Evolutionary conservation across 1,140 invertebrate genomes (phyloP).

Genomic region (Drosophila guanche): DNA sequence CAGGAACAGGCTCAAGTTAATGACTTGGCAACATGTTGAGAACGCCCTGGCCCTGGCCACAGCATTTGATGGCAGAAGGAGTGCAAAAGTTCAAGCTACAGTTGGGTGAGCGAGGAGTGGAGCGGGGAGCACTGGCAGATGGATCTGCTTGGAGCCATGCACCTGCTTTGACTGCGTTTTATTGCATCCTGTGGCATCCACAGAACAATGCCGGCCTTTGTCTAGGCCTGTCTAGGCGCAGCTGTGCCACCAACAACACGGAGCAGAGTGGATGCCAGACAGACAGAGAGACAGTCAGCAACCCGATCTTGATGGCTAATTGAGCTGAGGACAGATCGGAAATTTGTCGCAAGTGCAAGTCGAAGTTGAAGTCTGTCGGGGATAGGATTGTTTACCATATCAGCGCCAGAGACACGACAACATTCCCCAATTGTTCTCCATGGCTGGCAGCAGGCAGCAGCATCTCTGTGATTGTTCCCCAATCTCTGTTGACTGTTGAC

Average conservation of each 20-base stretch:
- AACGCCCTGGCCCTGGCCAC: slow-evolving; percentile 19
- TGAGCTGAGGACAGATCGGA: slow-evolving; percentile 53
- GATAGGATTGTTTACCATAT: slow-evolving; percentile 66
- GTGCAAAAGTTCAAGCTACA: slow-evolving; percentile 37
- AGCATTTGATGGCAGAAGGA: slow-evolving; percentile 42
- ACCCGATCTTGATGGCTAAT: slow-evolving; percentile 50
- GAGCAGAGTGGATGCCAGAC: background rate
- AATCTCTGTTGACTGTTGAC: background rate
- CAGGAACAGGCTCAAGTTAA: slow-evolving; percentile 77
- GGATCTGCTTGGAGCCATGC: slow-evolving; percentile 3
- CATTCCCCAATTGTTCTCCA: slow-evolving; percentile 6
- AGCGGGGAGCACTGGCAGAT: slow-evolving; percentile 7
- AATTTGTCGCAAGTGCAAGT: slow-evolving; percentile 59
- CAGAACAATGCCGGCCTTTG: slow-evolving; percentile 66
- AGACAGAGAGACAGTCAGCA: too few species aligned
- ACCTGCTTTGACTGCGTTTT: slow-evolving; percentile 71
- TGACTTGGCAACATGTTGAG: slow-evolving; percentile 79
- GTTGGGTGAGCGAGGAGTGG: slow-evolving; percentile 11
- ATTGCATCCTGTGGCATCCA: slow-evolving; percentile 69
- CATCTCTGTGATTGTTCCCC: background rate
- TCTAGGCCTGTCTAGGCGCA: slow-evolving; percentile 52
- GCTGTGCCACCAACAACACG: slow-evolving; percentile 45
- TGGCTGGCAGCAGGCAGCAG: slow-evolving; percentile 12
- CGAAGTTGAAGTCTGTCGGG: background rate
- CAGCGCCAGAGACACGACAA: background rate